These are phyloP conservation scores for Condylostylus longicornis DNA, from an alignment of 1,140 invertebrate genomes.

Conservation along the genomic window DNA sequence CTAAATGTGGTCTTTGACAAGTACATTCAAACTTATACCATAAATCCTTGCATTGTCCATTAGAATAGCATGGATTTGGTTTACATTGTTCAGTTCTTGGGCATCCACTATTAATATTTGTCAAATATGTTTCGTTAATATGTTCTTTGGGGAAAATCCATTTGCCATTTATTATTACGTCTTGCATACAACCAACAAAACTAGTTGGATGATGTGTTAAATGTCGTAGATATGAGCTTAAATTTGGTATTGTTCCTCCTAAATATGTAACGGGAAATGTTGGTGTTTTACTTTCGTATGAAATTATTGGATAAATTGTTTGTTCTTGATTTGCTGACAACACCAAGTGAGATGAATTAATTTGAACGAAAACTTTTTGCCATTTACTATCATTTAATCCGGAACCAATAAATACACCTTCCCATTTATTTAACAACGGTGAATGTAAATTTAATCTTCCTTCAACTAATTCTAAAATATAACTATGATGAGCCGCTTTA, in stretches of 20 bases:
- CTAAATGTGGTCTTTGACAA: slow-evolving; percentile 74
- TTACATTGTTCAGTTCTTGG: slow-evolving; percentile 62
- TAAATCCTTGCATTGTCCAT: slow-evolving; percentile 72
- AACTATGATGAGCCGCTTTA: slow-evolving; percentile 42
- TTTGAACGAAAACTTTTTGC: slow-evolving; percentile 74
- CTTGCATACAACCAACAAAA: slow-evolving; percentile 83
- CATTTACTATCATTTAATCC: slow-evolving; percentile 70
- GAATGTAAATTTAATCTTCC: slow-evolving; percentile 74
- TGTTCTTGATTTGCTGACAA: slow-evolving; percentile 75
- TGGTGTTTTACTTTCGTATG: slow-evolving; percentile 59
- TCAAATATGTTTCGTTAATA: slow-evolving; percentile 21
- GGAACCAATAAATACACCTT: slow-evolving; percentile 71
- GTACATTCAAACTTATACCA: slow-evolving; percentile 78
- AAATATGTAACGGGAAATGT: slow-evolving; percentile 68
- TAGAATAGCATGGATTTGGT: slow-evolving; percentile 72
- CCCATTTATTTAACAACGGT: slow-evolving; percentile 73
- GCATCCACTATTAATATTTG: slow-evolving; percentile 54
- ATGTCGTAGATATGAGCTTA: slow-evolving; percentile 42
- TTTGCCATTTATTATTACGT: slow-evolving; percentile 71
- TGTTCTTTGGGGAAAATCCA: slow-evolving; percentile 42
- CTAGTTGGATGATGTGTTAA: slow-evolving; percentile 53
- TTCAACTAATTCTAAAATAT: slow-evolving; percentile 63
- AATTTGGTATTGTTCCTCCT: slow-evolving; percentile 48
- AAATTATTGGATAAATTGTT: slow-evolving; percentile 71
- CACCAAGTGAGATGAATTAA: slow-evolving; percentile 71